Evolutionary conservation across 53 echinoderm and acorn worm genomes (phyloP), one percentile per base, ranked within the genome.

Genomic region (Echinometra lucunter): DNA sequence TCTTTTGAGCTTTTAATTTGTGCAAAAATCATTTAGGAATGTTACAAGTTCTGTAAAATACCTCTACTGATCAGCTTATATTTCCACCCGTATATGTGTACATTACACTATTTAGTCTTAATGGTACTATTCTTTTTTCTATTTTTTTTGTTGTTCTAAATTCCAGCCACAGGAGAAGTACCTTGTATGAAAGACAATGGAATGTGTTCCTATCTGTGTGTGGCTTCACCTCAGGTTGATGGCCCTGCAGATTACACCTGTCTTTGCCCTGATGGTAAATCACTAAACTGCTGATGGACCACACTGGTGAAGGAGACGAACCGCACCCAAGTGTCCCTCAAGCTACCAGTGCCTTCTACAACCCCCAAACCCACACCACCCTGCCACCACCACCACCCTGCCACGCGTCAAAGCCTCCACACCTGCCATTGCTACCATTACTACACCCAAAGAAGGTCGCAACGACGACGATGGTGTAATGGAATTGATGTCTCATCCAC

Each of bases 151-250:
- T 56, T 66, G n/a, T 96, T 91, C 83, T 49, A 69, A 96, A 95
- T 91, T n/a, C 91, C 95, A 91, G 66, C 92, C 74, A 95, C 72
- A 38, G 91, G 70, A 28, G 91, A 44, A 16, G 35, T 80, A 45
- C 83, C 90, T 40, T 99, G 99, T 89, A 89, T 90, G 18, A 69
- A 37, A 27, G 89, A 96, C 91, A 97, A 97, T 21, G 97, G 97
- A 45, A 95, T 95, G 69, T 99, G 99, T 75, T 98, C 99, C 37
- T 94, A 99, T 91, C 93, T 99, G 42, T 97, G 99, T 66, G 99
- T 97, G 25, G 96, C 96, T 6, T 94, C 99, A 34, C 99, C 99
- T 18, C 88, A 95, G 44, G 89, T 97, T 30, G 58, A 95, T 40
- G 96, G 95, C 1, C 96, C 96, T 17, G 95, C 96, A n/a, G 80